phyloP scores from a whole-genome alignment of 2,113 vertebrate species.

The Laticauda colubrina region DNA sequence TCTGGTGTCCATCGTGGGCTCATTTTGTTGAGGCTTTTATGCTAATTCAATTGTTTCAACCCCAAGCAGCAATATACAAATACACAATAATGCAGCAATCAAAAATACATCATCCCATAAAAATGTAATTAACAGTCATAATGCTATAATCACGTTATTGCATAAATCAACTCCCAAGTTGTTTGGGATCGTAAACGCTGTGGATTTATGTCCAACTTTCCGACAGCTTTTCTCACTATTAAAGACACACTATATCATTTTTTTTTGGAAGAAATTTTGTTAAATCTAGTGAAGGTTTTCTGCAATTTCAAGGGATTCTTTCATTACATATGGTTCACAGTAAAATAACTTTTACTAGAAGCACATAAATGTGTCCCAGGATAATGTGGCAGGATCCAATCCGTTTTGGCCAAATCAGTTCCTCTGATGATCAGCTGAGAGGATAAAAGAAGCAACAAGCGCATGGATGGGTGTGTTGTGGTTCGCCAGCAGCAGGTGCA shows the following conservation, averaged over 20 bases:
- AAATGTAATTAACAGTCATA: background rate
- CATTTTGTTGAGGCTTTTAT: background rate
- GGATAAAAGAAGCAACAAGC: no score
- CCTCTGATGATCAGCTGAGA: no score
- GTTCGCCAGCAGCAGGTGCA: no score
- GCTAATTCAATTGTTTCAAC: background rate
- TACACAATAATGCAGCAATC: background rate
- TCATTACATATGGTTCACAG: constrained; percentile 19
- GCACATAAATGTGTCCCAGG: background rate
- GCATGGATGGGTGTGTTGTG: no score
- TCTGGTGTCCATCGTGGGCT: background rate
- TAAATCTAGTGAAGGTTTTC: background rate
- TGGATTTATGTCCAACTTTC: background rate
- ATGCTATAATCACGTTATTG: background rate
- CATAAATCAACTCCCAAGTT: background rate
- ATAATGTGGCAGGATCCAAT: background rate
- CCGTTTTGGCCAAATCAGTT: no score
- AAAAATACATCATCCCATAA: background rate
- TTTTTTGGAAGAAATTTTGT: background rate
- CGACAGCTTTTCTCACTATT: background rate
- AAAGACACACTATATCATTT: background rate
- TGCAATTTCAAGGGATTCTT: background rate
- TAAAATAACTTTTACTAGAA: constrained; percentile 21
- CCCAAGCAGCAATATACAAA: background rate
- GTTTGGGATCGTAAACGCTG: background rate